phyloP scores from a whole-genome alignment of 2,113 vertebrate species.

The Progne subis region DNA sequence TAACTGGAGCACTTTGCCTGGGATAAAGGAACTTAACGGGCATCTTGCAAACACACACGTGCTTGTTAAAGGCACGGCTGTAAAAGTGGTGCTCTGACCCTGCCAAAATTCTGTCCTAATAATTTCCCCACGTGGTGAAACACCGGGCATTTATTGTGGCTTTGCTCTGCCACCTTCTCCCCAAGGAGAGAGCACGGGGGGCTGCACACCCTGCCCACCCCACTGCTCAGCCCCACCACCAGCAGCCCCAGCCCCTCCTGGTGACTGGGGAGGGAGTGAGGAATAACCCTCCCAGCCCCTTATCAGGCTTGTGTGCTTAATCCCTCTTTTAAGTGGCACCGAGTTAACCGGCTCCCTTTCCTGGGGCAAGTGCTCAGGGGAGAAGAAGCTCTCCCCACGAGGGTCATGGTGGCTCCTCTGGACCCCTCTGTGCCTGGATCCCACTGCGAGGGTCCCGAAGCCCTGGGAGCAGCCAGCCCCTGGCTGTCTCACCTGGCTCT shows the following conservation, averaged over 20 bases:
- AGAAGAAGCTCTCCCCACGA: not conserved
- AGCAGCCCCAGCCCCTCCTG: not conserved
- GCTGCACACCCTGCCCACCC: not conserved
- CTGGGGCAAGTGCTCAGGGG: not conserved
- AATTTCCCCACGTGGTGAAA: not conserved
- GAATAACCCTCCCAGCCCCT: not conserved
- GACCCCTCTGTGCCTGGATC: not conserved
- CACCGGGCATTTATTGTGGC: rapidly evolving
- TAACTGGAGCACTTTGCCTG: not conserved
- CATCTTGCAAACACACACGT: not conserved
- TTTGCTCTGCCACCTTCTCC: not conserved
- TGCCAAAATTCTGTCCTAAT: not conserved
- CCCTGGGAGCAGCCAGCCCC: not conserved
- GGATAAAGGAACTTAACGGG: not conserved
- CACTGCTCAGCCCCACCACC: rapidly evolving
- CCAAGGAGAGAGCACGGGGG: rapidly evolving
- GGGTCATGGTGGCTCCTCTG: rapidly evolving
- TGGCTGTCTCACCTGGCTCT: rapidly evolving
- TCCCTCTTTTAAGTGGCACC: not conserved
- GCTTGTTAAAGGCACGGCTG: not conserved
- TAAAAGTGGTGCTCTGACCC: not conserved
- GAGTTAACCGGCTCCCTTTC: not conserved
- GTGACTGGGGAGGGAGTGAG: not conserved
- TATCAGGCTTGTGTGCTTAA: not conserved
- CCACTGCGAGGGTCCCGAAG: not conserved